phyloP scores from a whole-genome alignment of 64 coral and sea anemone genomes.

The Exaiptasia diaphana region DNA sequence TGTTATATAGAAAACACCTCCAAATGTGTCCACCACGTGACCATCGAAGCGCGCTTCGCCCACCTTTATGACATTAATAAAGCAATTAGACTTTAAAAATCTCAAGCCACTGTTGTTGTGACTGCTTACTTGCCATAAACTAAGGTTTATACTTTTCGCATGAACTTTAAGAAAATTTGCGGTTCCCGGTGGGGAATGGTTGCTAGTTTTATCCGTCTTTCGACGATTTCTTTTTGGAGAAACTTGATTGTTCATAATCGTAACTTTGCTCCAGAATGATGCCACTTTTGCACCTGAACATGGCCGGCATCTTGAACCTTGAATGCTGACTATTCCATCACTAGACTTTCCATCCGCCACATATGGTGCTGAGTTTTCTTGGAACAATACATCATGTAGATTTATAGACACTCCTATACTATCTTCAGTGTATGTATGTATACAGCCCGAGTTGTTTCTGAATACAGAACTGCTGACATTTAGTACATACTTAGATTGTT shows the following conservation, averaged over 20 bases:
- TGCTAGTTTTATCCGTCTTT: no score
- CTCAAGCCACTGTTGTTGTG: background rate
- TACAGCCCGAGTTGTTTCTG: background rate
- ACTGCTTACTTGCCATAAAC: background rate
- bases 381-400: background rate
- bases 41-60: background rate
- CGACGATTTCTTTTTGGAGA: no score
- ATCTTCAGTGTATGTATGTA: background rate
- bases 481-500: background rate
- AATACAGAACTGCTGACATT: background rate
- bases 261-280: no score
- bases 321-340: no score
- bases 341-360: no score
- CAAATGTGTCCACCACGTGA: background rate
- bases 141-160: background rate
- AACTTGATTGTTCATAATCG: no score
- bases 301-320: no score
- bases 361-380: background rate
- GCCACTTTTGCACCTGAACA: no score
- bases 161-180: background rate
- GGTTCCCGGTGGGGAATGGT: no score
- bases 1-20: no score
- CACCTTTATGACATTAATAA: background rate
- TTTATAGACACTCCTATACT: background rate
- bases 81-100: background rate